Base-by-base conservation (phyloP, 2,888 invertebrate species). In the Pasiphila rectangulata region DNA sequence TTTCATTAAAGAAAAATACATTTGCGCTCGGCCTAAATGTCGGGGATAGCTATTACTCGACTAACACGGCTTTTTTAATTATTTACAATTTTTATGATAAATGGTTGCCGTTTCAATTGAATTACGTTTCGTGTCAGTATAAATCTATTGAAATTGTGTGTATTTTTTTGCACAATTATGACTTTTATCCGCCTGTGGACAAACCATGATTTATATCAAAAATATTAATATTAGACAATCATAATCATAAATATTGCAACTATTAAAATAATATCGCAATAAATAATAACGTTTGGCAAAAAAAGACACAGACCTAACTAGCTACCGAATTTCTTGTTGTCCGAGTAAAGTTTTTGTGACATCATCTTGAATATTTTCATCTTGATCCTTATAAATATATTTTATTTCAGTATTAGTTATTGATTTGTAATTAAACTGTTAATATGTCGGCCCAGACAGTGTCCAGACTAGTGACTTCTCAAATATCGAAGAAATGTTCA, bases 291-390 rank as follows among this genome's bases (percentile, higher is more conserved):
- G 30, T 37, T 32, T 24, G 17, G 10, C 10, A 32, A 41, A 42
- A 38, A 40, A 44, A 32, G 30, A 25, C 9, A 13, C n/a, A n/a
- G n/a, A n/a, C n/a, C n/a, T n/a, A 27, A 21, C 2, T 13, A 9
- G 51, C 51, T 46, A 51, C 46, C 51, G 51, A 37, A 47, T 43
- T 43, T 37, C 36, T 30, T 47, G 43, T 51, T 46, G 13, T 23
- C 12, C 19, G 15, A 42, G 16, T 25, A 32, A 25, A 15, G 4
- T 20, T 35, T 13, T 35, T 21, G 12, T 23, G 16, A 38, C 4
- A 9, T 25, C 12, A 5, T 10, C 17, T 9, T 1, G 1, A 9
- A 16, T 17, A 25, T 12, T 2, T 5, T 12, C 12, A 1, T 2
- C 12, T 3, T 27, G 5, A 27, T 27, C 13, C 27, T 13, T 12